Base-by-base conservation (phyloP, 2,113 vertebrate genomes). In the Ailuropoda melanoleuca region DNA sequence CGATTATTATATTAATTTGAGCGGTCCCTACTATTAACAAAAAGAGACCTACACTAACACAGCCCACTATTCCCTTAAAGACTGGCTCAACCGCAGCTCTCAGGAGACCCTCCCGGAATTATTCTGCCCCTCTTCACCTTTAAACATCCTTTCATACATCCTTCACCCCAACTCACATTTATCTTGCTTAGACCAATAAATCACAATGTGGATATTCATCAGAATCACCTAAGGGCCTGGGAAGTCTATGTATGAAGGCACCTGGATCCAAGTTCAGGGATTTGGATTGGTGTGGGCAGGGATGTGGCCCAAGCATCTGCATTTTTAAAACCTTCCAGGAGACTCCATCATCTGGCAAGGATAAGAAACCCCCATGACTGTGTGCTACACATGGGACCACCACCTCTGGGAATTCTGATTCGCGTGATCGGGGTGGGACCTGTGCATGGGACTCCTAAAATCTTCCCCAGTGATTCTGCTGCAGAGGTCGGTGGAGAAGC, bases 361-460 rank as follows among this genome's bases (percentile, higher is more conserved):
- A 43, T 3, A 24, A 39, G 62, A n/a, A 11, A 31, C 34, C 12
- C 6, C 66, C 66, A 26, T 3, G 6, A 18, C n/a, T 12, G 19
- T 1, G 39, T 12, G 10, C 17, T 4, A 10, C 0, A 0, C 9
- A 0, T 9, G 0, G 18, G 23, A 39, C 9, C 13, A 6, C 66
- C 53, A 11, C 17, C 11, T 26, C 43, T 9, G 21, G 70, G 39
- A 53, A 14, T 23, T 15, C 10, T 3, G 83, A 34, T 39, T n/a
- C 4, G 37, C 8, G 0, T 9, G 68, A 18, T 11, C 58, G 8
- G 21, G 19, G 12, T 0, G 1, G 31, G 10, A 23, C 24, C 15
- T 6, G 19, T 9, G 11, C 29, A 1, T 9, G 39, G 64, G 15
- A 21, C 15, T 7, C 58, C 39, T 8, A 11, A 53, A 8, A 9